A percentile compares a stretch with the other conserved stretches of the same genome.
Evolutionary conservation across 2,888 invertebrate species (phyloP).

Genomic region (Cantharis rufa): DNA sequence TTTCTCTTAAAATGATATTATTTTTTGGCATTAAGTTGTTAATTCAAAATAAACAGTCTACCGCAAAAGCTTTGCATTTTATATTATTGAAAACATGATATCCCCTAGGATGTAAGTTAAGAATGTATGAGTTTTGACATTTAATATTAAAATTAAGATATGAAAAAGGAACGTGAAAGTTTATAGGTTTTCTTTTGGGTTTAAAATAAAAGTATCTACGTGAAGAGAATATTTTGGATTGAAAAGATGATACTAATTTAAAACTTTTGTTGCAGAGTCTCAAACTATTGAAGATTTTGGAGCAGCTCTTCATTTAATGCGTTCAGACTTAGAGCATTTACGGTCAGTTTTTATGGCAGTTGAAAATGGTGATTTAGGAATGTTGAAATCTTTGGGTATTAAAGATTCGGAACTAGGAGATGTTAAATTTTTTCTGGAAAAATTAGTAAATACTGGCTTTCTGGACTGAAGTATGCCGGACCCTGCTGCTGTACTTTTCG

Average conservation of each 20-base stretch:
- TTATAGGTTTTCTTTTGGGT: too few species aligned
- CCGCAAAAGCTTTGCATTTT: background rate
- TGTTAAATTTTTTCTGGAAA: constrained; percentile 94
- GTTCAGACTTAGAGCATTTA: constrained; percentile 88
- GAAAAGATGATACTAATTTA: background rate
- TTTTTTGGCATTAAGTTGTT: background rate
- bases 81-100: background rate
- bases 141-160: background rate
- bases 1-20: background rate
- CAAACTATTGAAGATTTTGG: constrained; percentile 95
- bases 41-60: background rate
- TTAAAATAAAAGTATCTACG: too few species aligned
- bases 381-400: constrained; percentile 91
- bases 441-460: constrained; percentile 93
- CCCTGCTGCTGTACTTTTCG: constrained; percentile 68
- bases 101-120: background rate
- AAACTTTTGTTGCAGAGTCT: constrained; percentile 69
- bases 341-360: constrained; percentile 95
- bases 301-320: constrained; percentile 81
- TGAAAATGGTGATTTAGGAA: constrained; percentile 91
- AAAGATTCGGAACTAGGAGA: constrained; percentile 94
- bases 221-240: background rate
- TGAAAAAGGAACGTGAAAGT: background rate
- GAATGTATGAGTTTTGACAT: background rate
- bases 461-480: constrained; percentile 74